Evolutionary conservation across 2,113 vertebrate genomes (phyloP).

Genomic region (Cariama cristata): DNA sequence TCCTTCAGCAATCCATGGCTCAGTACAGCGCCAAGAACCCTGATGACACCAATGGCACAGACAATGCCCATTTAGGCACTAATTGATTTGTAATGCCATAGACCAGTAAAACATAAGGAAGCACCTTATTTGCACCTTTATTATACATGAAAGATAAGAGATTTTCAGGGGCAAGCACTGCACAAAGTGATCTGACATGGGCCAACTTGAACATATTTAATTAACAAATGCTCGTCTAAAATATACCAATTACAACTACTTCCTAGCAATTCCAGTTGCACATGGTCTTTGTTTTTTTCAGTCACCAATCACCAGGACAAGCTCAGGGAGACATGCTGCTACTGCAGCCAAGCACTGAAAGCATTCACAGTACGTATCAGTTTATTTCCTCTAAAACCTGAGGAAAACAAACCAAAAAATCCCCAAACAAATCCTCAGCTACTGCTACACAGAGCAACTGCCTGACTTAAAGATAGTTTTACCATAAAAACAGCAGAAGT

Average conservation of each 20-base stretch:
- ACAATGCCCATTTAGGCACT: neutral
- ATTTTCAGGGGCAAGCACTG: neutral
- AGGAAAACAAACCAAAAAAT: neutral
- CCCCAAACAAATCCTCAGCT: neutral
- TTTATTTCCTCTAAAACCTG: neutral
- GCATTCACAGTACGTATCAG: neutral
- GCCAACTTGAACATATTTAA: neutral
- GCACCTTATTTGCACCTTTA: neutral
- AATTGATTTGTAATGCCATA: neutral
- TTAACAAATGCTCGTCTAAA: neutral
- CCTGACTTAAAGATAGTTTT: neutral
- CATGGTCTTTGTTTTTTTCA: neutral
- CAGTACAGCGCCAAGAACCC: neutral
- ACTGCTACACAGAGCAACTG: neutral
- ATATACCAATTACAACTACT: neutral
- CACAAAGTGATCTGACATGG: neutral
- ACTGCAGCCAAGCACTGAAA: neutral
- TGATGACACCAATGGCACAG: neutral
- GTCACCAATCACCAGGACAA: neutral
- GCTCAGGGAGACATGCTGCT: neutral
- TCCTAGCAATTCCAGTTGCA: neutral
- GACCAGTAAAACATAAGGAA: neutral
- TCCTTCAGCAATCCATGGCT: neutral
- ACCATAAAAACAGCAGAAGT: neutral
- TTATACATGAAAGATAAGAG: neutral